These are phyloP conservation scores for Drosophila navojoa DNA, from an alignment of 1,140 invertebrate genomes.

Conservation along the genomic window DNA sequence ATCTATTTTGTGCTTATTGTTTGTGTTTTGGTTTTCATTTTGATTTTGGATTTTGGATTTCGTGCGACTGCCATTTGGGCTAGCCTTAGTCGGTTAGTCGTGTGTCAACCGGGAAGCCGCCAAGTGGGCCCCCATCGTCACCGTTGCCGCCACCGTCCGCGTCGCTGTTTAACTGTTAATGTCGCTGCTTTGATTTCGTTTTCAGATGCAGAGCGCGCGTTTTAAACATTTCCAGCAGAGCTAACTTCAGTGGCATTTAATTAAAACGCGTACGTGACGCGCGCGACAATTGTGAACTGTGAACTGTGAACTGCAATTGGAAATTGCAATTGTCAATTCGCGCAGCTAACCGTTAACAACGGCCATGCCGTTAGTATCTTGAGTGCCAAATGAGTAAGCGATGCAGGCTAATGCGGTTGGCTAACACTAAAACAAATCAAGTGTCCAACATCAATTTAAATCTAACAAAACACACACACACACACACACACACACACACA, in stretches of 20 bases:
- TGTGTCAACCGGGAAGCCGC: conserved; percentile 75
- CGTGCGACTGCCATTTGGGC: conserved; percentile 54
- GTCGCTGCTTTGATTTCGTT: conserved; percentile 53
- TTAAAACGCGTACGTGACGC: conserved; percentile 55
- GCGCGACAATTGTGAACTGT: conserved; percentile 20
- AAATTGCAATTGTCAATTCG: conserved; percentile 32
- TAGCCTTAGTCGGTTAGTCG: conserved; percentile 73
- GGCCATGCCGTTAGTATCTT: conserved; percentile 1
- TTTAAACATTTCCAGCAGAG: conserved; percentile 17
- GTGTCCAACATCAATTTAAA: conserved; percentile 32
- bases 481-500: no score
- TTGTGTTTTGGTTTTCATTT: conserved; percentile 62
- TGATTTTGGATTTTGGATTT: conserved; percentile 49
- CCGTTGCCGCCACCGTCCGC: not conserved
- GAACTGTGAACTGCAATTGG: conserved; percentile 33
- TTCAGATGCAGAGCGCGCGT: conserved; percentile 42
- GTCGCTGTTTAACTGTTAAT: conserved; percentile 4
- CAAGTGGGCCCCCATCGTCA: conserved; percentile 37
- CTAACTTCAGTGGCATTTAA: conserved; percentile 52
- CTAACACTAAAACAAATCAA: conserved; percentile 44
- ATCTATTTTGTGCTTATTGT: conserved; percentile 63
- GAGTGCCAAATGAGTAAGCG: conserved; percentile 14
- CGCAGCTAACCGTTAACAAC: conserved; percentile 12
- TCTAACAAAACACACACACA: conserved; percentile 9
- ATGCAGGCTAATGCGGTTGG: conserved; percentile 4